Conservation (phyloP, 2,888 invertebrate genomes). For the Tetragonula carbonaria region DNA sequence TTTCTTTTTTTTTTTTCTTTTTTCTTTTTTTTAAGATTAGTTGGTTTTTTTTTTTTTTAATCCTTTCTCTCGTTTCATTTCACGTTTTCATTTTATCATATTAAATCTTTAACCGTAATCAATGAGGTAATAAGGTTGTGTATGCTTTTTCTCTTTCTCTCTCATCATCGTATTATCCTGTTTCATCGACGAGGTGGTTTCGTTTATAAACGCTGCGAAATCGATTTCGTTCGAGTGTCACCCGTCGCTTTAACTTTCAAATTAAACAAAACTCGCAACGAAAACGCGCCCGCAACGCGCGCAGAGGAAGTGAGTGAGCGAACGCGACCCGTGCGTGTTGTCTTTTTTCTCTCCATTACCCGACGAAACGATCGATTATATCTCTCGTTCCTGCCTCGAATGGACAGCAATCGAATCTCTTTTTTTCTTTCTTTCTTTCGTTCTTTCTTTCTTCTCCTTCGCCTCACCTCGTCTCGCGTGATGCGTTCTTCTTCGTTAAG, state of each 20-base stretch:
- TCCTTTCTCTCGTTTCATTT: conserved; percentile 67
- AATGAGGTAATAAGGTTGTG: conserved; percentile 84
- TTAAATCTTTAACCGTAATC: conserved; percentile 82
- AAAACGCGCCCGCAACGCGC: conserved; percentile 54
- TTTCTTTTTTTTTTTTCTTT: conserved; percentile 59
- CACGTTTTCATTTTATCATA: conserved; percentile 76
- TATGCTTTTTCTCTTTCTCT: conserved; percentile 74
- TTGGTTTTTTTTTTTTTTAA: conserved; percentile 66
- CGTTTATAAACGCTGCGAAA: conserved; percentile 65
- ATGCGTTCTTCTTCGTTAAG: conserved; percentile 37
- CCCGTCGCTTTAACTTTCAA: conserved; percentile 63
- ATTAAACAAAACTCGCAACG: conserved; percentile 36
- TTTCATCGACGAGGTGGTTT: conserved; percentile 73
- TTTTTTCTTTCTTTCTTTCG: too few relatives aligned
- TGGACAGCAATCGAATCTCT: conserved; percentile 20
- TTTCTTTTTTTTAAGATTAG: conserved; percentile 70
- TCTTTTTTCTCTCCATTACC: not conserved
- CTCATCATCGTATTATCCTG: conserved; percentile 65
- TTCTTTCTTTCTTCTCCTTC: not conserved
- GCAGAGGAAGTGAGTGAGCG: conserved; percentile 52
- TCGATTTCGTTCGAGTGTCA: conserved; percentile 63
- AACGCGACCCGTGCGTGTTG: conserved; percentile 19
- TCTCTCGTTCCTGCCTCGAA: conserved; percentile 14
- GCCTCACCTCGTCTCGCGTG: conserved; percentile 42
- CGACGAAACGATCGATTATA: conserved; percentile 17